phyloP scores from a whole-genome alignment of 1,140 invertebrate species.

The Melipona quadrifasciata region DNA sequence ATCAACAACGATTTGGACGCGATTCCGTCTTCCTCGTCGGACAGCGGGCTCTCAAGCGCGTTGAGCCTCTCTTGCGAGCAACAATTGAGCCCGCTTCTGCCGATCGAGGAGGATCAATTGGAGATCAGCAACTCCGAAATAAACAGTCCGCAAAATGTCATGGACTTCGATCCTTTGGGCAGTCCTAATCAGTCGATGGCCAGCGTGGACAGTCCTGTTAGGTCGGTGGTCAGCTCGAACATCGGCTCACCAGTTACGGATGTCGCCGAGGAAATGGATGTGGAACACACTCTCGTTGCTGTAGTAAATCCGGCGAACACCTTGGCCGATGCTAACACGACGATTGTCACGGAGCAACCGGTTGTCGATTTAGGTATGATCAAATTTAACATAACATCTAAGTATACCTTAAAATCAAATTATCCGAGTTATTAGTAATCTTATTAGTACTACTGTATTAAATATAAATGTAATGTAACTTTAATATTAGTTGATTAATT shows the following conservation, averaged over 20 bases:
- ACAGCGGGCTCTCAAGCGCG: slow-evolving; percentile 75
- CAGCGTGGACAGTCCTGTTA: slow-evolving; percentile 71
- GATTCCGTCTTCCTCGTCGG: slow-evolving; percentile 73
- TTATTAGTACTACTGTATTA: no score
- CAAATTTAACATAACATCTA: no score
- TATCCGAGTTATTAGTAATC: no score
- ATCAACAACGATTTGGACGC: slow-evolving; percentile 73
- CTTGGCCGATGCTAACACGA: slow-evolving; percentile 11
- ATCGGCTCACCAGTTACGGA: slow-evolving; percentile 72
- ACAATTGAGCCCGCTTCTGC: slow-evolving; percentile 73
- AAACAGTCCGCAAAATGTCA: slow-evolving; percentile 69
- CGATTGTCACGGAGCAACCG: slow-evolving; percentile 31
- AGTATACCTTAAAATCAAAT: no score
- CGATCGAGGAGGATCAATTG: slow-evolving; percentile 73
- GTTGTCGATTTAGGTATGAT: slow-evolving; percentile 45
- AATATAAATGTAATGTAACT: no score
- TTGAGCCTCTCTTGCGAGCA: slow-evolving; percentile 76
- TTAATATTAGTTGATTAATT: no score
- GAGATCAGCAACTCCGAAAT: slow-evolving; percentile 69
- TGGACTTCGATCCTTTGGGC: slow-evolving; percentile 72
- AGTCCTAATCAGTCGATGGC: slow-evolving; percentile 74
- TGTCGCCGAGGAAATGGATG: slow-evolving; percentile 69
- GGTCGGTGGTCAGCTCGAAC: slow-evolving; percentile 73
- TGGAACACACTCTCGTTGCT: slow-evolving; percentile 69
- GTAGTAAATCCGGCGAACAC: slow-evolving; percentile 69